Evolutionary conservation across 2,797 vertebrate species (phyloP).

Genomic region (Meda fulgida): DNA sequence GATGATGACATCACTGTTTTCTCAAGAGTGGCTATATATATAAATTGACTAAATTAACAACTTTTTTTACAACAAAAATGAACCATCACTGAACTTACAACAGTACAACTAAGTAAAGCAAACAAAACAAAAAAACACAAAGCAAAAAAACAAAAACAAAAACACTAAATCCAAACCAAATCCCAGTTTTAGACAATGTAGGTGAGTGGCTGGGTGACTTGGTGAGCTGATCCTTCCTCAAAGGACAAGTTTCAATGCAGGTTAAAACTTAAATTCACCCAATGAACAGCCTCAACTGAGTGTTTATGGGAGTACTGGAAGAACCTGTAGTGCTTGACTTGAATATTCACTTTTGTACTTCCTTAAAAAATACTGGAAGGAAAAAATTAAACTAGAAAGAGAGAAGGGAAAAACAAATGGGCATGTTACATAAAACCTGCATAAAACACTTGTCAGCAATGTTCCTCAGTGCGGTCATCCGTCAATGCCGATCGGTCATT

Average conservation of each 20-base stretch:
- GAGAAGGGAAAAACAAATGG: not conserved
- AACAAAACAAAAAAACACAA: not conserved
- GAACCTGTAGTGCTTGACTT: not conserved
- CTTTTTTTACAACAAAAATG: no score
- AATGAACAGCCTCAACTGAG: not conserved
- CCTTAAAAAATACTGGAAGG: not conserved
- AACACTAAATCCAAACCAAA: not conserved
- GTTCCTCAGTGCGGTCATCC: not conserved
- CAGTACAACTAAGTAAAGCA: not conserved
- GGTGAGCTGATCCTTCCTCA: not conserved
- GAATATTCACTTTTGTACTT: not conserved
- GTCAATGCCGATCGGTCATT: not conserved
- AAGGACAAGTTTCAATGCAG: not conserved
- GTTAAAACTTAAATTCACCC: not conserved
- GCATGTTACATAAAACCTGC: slow-evolving; percentile 18
- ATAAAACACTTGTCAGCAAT: slow-evolving; percentile 3
- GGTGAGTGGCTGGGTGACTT: not conserved
- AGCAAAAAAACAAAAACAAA: not conserved
- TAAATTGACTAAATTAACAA: no score
- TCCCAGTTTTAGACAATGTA: not conserved
- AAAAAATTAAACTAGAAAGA: not conserved
- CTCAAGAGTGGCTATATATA: no score
- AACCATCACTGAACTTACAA: not conserved
- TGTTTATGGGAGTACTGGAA: not conserved
- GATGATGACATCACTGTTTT: no score